Percentiles rank a stretch among this genome's conserved stretches.
These are phyloP conservation scores for Epiblema foenella DNA, from an alignment of 2,888 invertebrate genomes.

Conservation along the genomic window DNA sequence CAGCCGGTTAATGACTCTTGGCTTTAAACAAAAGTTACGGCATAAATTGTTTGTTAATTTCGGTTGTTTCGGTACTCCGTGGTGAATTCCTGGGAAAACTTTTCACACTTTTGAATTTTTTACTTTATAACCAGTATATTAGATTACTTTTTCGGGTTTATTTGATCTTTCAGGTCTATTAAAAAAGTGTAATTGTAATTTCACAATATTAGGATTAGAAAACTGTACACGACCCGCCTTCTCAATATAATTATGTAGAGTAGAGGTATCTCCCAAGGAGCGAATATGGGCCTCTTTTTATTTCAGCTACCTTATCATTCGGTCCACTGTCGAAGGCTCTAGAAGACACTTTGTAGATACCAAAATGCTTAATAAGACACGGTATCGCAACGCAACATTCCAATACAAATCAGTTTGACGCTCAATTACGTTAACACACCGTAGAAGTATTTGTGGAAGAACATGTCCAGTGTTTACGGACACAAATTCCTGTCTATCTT, in stretches of 20 bases:
- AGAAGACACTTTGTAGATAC: neutral
- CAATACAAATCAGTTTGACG: constrained; percentile 37
- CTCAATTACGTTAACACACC: constrained; percentile 33
- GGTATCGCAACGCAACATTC: constrained; percentile 27
- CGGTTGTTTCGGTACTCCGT: constrained; percentile 3
- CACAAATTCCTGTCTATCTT: constrained; percentile 33
- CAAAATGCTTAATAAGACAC: constrained; percentile 18
- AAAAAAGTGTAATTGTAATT: neutral
- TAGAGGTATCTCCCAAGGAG: neutral
- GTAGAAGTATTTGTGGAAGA: constrained; percentile 33
- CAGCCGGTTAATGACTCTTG: constrained; percentile 47
- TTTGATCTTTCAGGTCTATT: no score
- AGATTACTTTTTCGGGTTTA: neutral
- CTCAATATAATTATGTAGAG: neutral
- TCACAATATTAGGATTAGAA: neutral
- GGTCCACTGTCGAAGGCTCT: neutral
- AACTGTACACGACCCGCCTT: neutral
- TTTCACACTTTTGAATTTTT: neutral
- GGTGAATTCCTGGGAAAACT: constrained; percentile 21
- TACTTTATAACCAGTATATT: neutral
- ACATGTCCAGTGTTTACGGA: constrained; percentile 37
- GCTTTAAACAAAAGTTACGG: constrained; percentile 50
- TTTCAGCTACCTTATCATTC: neutral
- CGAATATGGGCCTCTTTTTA: neutral
- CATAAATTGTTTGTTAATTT: constrained; percentile 41